phyloP scores from a whole-genome alignment of 64 coral and sea anemone genomes.

The Anthopleura sola region DNA sequence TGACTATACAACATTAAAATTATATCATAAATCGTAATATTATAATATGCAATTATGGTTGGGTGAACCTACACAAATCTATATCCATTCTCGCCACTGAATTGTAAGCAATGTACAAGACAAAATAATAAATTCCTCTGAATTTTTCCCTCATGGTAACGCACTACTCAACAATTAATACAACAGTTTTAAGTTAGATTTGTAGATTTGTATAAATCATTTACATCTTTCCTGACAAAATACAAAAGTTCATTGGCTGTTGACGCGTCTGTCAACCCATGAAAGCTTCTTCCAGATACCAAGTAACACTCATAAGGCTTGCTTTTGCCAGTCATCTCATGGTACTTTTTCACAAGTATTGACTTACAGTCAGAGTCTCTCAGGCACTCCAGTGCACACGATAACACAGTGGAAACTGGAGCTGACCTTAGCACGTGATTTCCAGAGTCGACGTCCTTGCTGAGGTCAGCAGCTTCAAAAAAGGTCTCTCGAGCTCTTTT shows the following conservation, averaged over 20 bases:
- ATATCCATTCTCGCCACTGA: too few species aligned
- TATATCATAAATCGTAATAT: too few species aligned
- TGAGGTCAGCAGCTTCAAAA: not conserved
- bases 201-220: too few species aligned
- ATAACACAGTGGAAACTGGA: not conserved
- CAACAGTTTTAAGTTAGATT: too few species aligned
- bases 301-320: not conserved
- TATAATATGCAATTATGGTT: too few species aligned
- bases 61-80: too few species aligned
- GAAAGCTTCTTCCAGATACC: constrained; percentile 1
- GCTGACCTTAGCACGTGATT: not conserved
- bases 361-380: not conserved
- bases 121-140: too few species aligned
- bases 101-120: too few species aligned
- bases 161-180: too few species aligned
- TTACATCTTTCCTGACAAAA: not conserved
- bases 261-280: not conserved
- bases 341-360: not conserved
- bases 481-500: not conserved
- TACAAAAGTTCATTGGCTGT: not conserved
- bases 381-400: not conserved
- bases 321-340: not conserved
- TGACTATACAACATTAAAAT: too few species aligned
- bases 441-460: not conserved
- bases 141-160: too few species aligned